Conservation (phyloP, 2,888 invertebrate species). For the Dione vanillae region DNA sequence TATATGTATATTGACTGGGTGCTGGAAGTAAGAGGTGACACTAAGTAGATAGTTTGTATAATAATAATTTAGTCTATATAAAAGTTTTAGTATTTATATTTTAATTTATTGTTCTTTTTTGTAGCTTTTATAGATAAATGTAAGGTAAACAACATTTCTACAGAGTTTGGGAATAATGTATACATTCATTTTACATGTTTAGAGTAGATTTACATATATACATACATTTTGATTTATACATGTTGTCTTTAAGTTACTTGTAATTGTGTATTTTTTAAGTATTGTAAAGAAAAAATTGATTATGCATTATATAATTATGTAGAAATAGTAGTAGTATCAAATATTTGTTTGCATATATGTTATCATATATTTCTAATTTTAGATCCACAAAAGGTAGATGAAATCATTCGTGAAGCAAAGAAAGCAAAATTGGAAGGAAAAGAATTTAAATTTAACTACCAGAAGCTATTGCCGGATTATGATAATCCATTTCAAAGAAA, state of each 20-base stretch:
- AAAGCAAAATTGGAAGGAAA: conserved; percentile 73
- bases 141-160: not conserved
- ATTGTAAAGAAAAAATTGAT: not conserved
- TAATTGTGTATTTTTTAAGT: not conserved
- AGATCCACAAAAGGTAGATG: conserved; percentile 75
- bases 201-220: not conserved
- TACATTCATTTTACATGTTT: not conserved
- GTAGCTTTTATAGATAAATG: not conserved
- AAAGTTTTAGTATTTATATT: too few relatives aligned
- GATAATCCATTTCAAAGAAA: conserved; percentile 76
- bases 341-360: conserved; percentile 1
- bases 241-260: not conserved
- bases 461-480: conserved; percentile 73
- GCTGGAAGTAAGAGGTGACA: not conserved
- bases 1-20: not conserved
- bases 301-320: not conserved
- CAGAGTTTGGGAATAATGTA: not conserved
- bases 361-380: not conserved
- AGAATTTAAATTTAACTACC: conserved; percentile 76
- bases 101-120: too few relatives aligned
- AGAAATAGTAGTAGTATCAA: not conserved
- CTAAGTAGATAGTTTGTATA: not conserved
- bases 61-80: too few relatives aligned
- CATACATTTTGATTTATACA: too few relatives aligned
- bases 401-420: conserved; percentile 75